These are phyloP conservation scores for Orthochromis malagaraziensis DNA, from an alignment of 2,113 vertebrate genomes.

Conservation along the genomic window DNA sequence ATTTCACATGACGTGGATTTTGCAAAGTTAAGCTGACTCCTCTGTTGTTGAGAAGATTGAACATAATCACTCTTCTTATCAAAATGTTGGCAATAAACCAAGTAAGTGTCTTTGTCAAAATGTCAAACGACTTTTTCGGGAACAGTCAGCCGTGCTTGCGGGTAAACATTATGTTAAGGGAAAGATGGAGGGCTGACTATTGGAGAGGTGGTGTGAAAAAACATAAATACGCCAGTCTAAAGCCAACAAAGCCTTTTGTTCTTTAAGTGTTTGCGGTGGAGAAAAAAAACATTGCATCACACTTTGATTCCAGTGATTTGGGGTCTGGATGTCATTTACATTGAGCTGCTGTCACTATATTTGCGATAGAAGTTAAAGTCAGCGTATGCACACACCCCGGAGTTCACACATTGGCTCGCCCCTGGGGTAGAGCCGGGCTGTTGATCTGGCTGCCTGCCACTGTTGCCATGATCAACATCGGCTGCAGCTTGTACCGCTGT, in stretches of 20 bases:
- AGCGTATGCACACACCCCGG: neutral
- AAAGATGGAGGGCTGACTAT: neutral
- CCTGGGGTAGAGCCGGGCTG: conserved; percentile 35
- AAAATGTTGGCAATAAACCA: neutral
- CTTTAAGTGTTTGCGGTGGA: neutral
- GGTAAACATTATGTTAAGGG: neutral
- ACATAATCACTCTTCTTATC: neutral
- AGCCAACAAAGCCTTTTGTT: neutral
- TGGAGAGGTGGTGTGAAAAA: neutral
- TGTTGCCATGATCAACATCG: conserved; percentile 44
- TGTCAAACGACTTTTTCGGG: neutral
- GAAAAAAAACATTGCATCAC: neutral
- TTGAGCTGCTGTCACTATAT: neutral
- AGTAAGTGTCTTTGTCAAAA: neutral
- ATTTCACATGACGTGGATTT: neutral
- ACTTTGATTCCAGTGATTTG: neutral
- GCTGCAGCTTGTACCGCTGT: neutral
- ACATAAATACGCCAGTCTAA: neutral
- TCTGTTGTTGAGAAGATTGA: neutral
- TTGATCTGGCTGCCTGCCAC: conserved; percentile 44
- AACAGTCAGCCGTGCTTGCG: accelerated
- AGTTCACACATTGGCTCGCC: neutral
- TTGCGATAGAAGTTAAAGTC: neutral
- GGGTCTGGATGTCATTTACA: neutral
- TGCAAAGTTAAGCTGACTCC: neutral